Percentiles rank a stretch among this genome's conserved stretches.
phyloP scores from a whole-genome alignment of 1,140 invertebrate genomes.

The Micrasema minimum region DNA sequence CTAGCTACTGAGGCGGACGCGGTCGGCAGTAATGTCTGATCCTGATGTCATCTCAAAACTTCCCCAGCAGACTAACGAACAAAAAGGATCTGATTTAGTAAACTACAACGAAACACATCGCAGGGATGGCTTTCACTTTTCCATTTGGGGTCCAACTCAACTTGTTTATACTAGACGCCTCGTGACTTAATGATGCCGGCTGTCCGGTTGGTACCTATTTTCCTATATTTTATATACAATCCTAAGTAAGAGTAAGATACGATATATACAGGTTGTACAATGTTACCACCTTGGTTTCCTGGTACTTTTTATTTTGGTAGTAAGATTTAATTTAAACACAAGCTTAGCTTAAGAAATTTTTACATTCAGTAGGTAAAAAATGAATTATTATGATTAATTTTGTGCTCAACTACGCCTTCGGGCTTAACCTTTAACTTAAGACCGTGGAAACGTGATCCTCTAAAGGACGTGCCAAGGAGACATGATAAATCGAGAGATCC shows the following conservation, averaged over 20 bases:
- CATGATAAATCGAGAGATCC: not conserved
- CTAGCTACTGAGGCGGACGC: slow-evolving; percentile 20
- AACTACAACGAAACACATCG: not conserved
- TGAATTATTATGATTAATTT: too few species aligned
- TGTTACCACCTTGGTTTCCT: slow-evolving; percentile 15
- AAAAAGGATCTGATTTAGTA: not conserved
- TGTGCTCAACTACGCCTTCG: too few species aligned
- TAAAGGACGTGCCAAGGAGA: not conserved
- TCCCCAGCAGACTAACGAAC: not conserved
- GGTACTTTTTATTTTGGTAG: slow-evolving; percentile 36
- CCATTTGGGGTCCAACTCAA: not conserved
- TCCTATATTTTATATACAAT: slow-evolving; percentile 3
- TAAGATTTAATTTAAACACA: too few species aligned
- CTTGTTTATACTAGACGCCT: not conserved
- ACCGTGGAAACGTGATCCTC: too few species aligned
- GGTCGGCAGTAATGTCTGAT: slow-evolving; percentile 27
- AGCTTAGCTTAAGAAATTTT: too few species aligned
- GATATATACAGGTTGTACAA: too few species aligned
- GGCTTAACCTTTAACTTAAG: too few species aligned
- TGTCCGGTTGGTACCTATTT: slow-evolving; percentile 21
- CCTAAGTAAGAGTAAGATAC: slow-evolving; percentile 3
- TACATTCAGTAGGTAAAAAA: too few species aligned
- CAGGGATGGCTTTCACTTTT: not conserved
- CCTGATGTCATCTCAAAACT: not conserved
- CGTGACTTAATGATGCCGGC: slow-evolving; percentile 28